These are phyloP conservation scores for Atrina japonica DNA, from an alignment of 2,888 invertebrate genomes.

Conservation along the genomic window DNA sequence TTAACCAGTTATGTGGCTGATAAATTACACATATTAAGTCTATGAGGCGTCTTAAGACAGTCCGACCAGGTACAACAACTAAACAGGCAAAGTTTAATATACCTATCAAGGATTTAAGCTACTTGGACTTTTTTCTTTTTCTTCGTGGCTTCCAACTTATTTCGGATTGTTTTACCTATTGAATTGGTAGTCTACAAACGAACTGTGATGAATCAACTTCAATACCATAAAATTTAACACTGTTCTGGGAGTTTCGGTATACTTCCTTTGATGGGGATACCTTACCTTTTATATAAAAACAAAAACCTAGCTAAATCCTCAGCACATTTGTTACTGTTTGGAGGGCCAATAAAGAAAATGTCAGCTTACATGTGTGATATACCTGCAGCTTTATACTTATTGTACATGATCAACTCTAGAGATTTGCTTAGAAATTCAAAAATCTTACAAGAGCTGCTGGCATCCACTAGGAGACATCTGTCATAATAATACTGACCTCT, in stretches of 20 bases:
- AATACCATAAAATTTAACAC: not conserved
- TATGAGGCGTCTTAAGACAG: conserved; percentile 4
- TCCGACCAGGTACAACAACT: conserved; percentile 6
- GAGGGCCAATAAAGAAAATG: conserved; percentile 17
- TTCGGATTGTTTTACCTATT: not conserved
- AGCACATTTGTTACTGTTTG: too few species aligned
- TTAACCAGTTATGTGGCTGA: conserved; percentile 7
- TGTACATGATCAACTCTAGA: conserved; percentile 3
- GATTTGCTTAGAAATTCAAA: conserved; percentile 9
- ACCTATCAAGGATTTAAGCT: not conserved
- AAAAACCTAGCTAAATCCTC: too few species aligned
- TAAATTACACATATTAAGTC: not conserved
- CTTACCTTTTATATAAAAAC: too few species aligned
- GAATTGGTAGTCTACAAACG: not conserved
- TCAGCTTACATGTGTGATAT: conserved; percentile 17
- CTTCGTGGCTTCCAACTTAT: not conserved
- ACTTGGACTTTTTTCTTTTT: not conserved
- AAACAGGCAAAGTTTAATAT: conserved; percentile 6
- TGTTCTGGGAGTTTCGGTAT: too few species aligned
- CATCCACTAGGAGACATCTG: conserved; percentile 20
- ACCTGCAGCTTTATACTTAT: not conserved
- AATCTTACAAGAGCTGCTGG: conserved; percentile 19
- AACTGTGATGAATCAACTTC: not conserved
- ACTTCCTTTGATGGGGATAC: too few species aligned
- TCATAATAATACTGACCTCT: conserved; percentile 14